Evolutionary conservation across 2,888 invertebrate species (phyloP), one percentile per base, ranked within the genome.

Genomic region (Pogonocherus hispidulus): DNA sequence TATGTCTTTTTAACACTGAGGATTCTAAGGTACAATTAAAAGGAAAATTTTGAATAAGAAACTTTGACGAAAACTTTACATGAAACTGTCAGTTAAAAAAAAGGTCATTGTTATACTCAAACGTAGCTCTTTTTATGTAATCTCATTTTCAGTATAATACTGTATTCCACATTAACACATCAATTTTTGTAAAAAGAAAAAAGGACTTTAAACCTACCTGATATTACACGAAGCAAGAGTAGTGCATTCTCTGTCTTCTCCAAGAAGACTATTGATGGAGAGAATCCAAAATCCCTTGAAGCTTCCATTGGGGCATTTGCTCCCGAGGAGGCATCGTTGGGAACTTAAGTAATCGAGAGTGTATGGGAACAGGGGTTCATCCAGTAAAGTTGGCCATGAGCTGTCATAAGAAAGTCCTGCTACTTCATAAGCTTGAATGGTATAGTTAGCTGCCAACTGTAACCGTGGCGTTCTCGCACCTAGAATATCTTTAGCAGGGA

Each of bases 341-440:
- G 72, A 86, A 0, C 88, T 87, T 0, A 81, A 80, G 73, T 88
- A 90, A 78, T 93, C 90, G 63, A 92, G 80, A 0, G 92, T 92
- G 81, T 92, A 93, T 0, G 93, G 93, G 89, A 90, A 93, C 0
- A 90, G 80, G 16, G 87, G 88, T 23, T 87, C 87, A 60, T 85
- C 73, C 0, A 73, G 73, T 18, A 83, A 81, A 0, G 90, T 88
- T 0, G 90, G 87, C 90, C 92, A 89, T 1, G 90, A 88, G 64
- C 87, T 87, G 78, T 93, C 93, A 79, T 91, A 93, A 0, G 78
- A 67, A 2, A 92, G 84, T 0, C 84, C 87, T 19, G 84, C 79
- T 9, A 87, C 84, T 0, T 82, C 74, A 79, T 92, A 87, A 66
- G 90, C 88, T 66, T 86, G 80, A 81, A 90, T 91, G 64, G 89